Conservation (phyloP, 2,113 vertebrate species). For the Pogonocichla stellata region DNA sequence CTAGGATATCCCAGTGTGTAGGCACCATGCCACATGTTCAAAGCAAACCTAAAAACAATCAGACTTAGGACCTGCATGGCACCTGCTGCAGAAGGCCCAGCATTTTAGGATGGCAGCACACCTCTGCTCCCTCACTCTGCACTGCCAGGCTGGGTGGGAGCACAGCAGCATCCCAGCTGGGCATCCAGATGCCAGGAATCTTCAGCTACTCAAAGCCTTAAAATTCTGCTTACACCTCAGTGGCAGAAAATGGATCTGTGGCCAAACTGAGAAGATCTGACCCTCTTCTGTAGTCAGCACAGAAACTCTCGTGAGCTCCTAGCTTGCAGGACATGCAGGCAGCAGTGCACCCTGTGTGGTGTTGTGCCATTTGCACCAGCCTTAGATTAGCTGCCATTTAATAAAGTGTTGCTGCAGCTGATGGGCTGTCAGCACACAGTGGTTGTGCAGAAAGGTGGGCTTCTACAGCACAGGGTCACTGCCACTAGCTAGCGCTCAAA, state of each 20-base stretch:
- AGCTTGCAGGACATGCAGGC: neutral
- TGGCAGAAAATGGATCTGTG: neutral
- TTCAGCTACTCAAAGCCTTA: neutral
- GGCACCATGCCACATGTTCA: neutral
- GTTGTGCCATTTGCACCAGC: neutral
- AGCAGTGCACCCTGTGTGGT: neutral
- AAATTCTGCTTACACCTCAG: neutral
- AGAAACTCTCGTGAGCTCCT: neutral
- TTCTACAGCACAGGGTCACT: neutral
- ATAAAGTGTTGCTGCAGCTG: neutral
- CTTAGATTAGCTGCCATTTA: neutral
- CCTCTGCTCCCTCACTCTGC: neutral
- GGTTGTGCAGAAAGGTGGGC: neutral
- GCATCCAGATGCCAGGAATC: neutral
- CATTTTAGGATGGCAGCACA: neutral
- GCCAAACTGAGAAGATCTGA: neutral
- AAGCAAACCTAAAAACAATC: neutral
- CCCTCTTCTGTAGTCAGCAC: neutral
- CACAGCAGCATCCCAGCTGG: neutral
- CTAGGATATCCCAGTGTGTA: neutral
- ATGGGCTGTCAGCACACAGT: neutral
- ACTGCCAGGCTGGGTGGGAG: neutral
- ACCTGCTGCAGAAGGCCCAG: neutral
- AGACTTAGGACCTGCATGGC: fast-evolving
- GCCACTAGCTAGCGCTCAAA: neutral